Percentiles rank a stretch among this genome's conserved stretches.
phyloP scores from a whole-genome alignment of 2,797 vertebrate species.

The Neoniphon sammara region DNA sequence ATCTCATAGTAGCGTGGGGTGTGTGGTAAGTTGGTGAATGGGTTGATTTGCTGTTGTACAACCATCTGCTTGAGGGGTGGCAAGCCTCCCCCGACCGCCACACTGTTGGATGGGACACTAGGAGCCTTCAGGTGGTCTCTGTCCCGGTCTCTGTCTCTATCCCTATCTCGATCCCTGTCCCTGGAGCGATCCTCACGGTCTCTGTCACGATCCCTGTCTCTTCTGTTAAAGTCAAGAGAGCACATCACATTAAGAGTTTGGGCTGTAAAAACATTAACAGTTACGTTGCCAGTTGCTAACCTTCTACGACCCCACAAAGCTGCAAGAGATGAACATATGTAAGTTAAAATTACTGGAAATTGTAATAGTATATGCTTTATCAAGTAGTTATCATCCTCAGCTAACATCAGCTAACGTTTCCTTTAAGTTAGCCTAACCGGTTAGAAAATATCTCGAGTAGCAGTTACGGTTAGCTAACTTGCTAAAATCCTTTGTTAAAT shows the following conservation, averaged over 20 bases:
- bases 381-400: not conserved
- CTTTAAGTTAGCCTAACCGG: not conserved
- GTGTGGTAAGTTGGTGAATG: slow-evolving; percentile 97
- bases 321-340: not conserved
- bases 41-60: slow-evolving; percentile 95
- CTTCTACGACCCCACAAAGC: not conserved
- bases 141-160: slow-evolving; percentile 88
- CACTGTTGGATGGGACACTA: slow-evolving; percentile 60
- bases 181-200: slow-evolving; percentile 93
- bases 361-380: not conserved
- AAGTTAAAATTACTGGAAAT: not conserved
- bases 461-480: not conserved
- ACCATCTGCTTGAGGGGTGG: slow-evolving; percentile 86
- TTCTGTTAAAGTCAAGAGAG: slow-evolving; percentile 65
- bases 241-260: not conserved
- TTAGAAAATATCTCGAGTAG: too few species aligned
- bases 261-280: not conserved
- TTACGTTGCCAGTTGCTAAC: not conserved
- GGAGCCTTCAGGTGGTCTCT: slow-evolving; percentile 88
- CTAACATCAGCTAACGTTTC: not conserved
- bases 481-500: not conserved
- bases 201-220: slow-evolving; percentile 85
- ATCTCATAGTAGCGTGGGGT: slow-evolving; percentile 97
- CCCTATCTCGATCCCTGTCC: slow-evolving; percentile 85
- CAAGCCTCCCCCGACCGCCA: slow-evolving; percentile 65